phyloP scores from a whole-genome alignment of 1,140 invertebrate species.

The Periplaneta americana region DNA sequence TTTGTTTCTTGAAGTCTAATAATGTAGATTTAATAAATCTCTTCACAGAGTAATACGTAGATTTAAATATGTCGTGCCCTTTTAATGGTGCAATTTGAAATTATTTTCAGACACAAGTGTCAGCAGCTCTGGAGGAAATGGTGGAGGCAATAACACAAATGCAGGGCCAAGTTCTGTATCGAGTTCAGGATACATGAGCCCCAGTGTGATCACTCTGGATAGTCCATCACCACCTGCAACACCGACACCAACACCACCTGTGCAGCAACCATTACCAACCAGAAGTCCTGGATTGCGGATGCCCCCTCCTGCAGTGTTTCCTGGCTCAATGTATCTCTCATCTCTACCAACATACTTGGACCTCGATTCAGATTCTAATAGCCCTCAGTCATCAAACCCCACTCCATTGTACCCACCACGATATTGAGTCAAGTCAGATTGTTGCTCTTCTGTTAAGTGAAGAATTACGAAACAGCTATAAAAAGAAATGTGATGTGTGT shows the following conservation, averaged over 20 bases:
- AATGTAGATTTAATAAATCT: too few relatives aligned
- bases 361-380: conserved; percentile 3
- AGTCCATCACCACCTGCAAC: conserved; percentile 19
- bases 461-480: too few relatives aligned
- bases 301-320: background rate
- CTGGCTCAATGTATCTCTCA: background rate
- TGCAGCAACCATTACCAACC: background rate
- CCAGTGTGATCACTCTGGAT: conserved; percentile 19
- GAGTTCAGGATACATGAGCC: conserved; percentile 14
- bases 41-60: too few relatives aligned
- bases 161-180: background rate
- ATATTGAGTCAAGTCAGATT: background rate
- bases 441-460: too few relatives aligned
- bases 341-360: background rate
- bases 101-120: background rate
- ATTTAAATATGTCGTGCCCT: too few relatives aligned
- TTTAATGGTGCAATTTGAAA: too few relatives aligned
- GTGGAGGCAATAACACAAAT: background rate
- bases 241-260: background rate
- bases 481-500: too few relatives aligned
- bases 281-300: background rate
- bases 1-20: too few relatives aligned
- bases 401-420: background rate
- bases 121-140: background rate
- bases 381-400: background rate